Percentiles rank a stretch among this genome's conserved stretches.
Conservation (phyloP, 2,797 vertebrate genomes). For the Strix occidentalis region DNA sequence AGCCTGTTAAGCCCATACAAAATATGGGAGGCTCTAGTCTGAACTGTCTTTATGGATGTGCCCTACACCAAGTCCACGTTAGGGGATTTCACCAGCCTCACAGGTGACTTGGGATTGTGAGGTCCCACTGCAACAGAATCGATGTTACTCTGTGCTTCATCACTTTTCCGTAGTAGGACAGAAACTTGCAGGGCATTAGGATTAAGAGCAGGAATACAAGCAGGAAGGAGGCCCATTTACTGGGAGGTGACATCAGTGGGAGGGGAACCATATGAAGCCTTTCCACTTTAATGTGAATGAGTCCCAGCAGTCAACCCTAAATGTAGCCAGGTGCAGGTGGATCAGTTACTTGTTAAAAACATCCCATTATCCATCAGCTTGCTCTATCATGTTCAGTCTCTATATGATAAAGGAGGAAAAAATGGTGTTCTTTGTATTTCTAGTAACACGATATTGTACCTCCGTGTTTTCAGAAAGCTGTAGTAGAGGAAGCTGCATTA, state of each 20-base stretch:
- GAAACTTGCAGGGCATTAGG: not conserved
- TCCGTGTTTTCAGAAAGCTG: not conserved
- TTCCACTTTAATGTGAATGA: not conserved
- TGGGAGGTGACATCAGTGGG: not conserved
- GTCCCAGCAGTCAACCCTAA: not conserved
- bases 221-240: not conserved
- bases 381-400: not conserved
- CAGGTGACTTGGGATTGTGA: not conserved
- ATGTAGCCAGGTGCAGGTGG: not conserved
- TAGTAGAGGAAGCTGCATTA: rapidly evolving
- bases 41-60: not conserved
- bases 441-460: not conserved
- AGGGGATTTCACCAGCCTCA: not conserved
- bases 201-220: not conserved
- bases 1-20: not conserved
- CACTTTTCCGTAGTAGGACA: not conserved
- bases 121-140: not conserved
- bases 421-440: not conserved
- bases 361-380: not conserved
- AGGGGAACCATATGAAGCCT: not conserved
- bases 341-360: not conserved
- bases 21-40: not conserved
- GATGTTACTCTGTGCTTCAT: not conserved
- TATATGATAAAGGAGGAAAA: not conserved
- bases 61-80: rapidly evolving